Evolutionary conservation across 2,113 vertebrate species (phyloP).

Genomic region (Leucopsar rothschildi): DNA sequence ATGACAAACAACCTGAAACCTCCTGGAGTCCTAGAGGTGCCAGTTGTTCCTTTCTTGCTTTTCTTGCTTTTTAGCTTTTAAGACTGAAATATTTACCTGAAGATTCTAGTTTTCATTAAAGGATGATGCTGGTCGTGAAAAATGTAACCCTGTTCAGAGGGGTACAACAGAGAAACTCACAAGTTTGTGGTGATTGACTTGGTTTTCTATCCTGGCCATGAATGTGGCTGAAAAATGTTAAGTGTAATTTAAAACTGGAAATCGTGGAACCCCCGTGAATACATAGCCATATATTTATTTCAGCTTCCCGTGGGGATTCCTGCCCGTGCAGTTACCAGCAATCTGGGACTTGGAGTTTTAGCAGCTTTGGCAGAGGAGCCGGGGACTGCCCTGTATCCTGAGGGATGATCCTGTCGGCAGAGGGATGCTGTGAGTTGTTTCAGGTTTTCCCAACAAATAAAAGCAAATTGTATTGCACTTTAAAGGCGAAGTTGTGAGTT

Average conservation of each 20-base stretch:
- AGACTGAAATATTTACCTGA: not conserved
- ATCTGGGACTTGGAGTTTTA: not conserved
- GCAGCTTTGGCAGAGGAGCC: not conserved
- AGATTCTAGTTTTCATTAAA: not conserved
- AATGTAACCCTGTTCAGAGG: not conserved
- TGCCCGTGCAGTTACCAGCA: rapidly evolving
- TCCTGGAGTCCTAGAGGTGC: not conserved
- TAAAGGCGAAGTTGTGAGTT: not conserved
- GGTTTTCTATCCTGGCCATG: not conserved
- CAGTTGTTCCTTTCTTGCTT: not conserved
- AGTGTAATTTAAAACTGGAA: not conserved
- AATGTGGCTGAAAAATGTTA: not conserved
- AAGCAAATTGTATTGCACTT: not conserved
- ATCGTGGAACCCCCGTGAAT: rapidly evolving
- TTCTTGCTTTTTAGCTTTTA: not conserved
- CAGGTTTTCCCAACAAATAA: not conserved
- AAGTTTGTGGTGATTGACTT: not conserved
- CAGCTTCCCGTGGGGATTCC: not conserved
- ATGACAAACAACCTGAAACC: not conserved
- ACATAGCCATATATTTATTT: not conserved
- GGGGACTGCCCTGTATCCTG: not conserved
- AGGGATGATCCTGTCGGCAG: rapidly evolving
- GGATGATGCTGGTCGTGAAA: not conserved
- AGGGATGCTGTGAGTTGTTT: not conserved
- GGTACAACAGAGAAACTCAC: not conserved